Evolutionary conservation across 2,888 invertebrate species (phyloP).

Genomic region (Lordiphosa fenestrarum): DNA sequence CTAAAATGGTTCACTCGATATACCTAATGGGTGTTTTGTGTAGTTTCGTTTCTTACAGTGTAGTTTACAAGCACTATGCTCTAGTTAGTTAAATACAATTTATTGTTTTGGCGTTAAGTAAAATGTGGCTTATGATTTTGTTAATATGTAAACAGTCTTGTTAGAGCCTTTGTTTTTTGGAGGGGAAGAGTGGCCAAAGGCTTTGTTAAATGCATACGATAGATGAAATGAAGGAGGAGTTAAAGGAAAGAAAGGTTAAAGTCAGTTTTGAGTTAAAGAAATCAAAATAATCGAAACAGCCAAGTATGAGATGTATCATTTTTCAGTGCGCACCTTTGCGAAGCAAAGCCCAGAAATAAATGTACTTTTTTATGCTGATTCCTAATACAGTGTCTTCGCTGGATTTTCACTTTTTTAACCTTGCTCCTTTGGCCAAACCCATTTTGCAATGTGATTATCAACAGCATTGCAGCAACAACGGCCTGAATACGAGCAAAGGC

Average conservation of each 20-base stretch:
- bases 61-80: conserved; percentile 53
- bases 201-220: conserved; percentile 50
- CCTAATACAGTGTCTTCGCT: too few relatives aligned
- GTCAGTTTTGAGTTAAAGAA: too few relatives aligned
- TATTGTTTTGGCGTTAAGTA: conserved; percentile 53
- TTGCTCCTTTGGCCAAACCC: too few relatives aligned
- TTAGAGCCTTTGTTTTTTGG: conserved; percentile 47
- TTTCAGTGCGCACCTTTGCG: too few relatives aligned
- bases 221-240: background rate
- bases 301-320: too few relatives aligned
- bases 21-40: conserved; percentile 70
- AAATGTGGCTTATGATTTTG: conserved; percentile 38
- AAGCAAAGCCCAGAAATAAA: too few relatives aligned
- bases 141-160: conserved; percentile 68
- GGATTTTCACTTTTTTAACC: too few relatives aligned
- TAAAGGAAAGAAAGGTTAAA: background rate
- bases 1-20: conserved; percentile 64
- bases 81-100: conserved; percentile 21
- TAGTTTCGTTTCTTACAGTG: conserved; percentile 24
- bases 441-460: too few relatives aligned
- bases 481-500: too few relatives aligned
- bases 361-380: too few relatives aligned
- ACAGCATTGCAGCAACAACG: too few relatives aligned
- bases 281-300: too few relatives aligned
- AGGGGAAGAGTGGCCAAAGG: conserved; percentile 29